Percentiles rank a stretch among this genome's conserved stretches.
phyloP scores from a whole-genome alignment of 1,140 invertebrate species.

The Bicyclus anynana region DNA sequence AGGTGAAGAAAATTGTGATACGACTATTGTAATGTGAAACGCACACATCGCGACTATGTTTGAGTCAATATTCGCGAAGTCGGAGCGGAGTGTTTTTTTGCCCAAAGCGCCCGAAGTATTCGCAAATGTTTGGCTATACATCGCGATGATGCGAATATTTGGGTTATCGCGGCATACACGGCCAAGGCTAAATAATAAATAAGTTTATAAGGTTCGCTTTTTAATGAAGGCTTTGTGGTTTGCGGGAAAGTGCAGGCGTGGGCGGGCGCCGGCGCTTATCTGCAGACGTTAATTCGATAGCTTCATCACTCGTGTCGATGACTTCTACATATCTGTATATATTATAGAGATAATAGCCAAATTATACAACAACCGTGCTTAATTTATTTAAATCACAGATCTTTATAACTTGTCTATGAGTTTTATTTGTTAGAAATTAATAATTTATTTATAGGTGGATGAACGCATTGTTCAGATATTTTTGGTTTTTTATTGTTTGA shows the following conservation, averaged over 20 bases:
- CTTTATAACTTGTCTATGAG: neutral
- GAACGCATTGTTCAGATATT: neutral
- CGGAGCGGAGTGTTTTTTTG: no score
- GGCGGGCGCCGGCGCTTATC: conserved; percentile 43
- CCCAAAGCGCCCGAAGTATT: no score
- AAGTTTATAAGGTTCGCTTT: no score
- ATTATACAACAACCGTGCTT: neutral
- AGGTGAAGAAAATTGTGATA: no score
- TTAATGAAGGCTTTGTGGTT: no score
- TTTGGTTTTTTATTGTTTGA: neutral
- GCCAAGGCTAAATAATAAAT: no score
- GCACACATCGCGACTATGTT: no score
- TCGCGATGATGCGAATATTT: no score
- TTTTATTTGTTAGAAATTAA: neutral
- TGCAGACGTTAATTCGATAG: conserved; percentile 7
- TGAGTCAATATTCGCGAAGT: no score
- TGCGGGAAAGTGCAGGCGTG: conserved; percentile 43
- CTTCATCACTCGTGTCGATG: conserved; percentile 23
- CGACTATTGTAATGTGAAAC: no score
- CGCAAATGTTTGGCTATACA: no score
- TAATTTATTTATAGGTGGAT: neutral
- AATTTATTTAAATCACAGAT: neutral
- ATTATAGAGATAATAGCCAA: conserved; percentile 12
- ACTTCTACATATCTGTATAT: conserved; percentile 18
- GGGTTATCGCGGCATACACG: no score